Conservation (phyloP, 1,140 invertebrate species). For the Chlorops oryzae region DNA sequence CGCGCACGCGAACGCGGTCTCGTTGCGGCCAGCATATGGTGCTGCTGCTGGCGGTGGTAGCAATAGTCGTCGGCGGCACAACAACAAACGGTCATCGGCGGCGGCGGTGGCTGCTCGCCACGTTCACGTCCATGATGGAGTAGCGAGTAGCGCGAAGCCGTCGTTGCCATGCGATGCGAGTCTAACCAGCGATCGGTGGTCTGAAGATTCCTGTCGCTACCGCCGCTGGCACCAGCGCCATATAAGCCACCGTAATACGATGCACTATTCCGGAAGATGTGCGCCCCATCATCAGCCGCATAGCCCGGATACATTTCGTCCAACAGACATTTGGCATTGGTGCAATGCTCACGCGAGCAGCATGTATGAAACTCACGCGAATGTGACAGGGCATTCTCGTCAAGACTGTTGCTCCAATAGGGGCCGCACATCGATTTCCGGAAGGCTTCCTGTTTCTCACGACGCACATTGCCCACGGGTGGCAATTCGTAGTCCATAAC, state of each 20-base stretch:
- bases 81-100: constrained; percentile 30
- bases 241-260: constrained; percentile 18
- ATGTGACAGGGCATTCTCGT: constrained; percentile 26
- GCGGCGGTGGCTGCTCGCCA: constrained; percentile 16
- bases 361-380: constrained; percentile 24
- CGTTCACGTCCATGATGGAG: constrained; percentile 10
- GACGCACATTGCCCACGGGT: constrained; percentile 21
- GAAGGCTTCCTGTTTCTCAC: constrained; percentile 38
- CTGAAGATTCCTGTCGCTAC: constrained; percentile 39
- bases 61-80: constrained; percentile 42
- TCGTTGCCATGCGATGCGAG: constrained; percentile 27
- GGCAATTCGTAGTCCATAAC: constrained; percentile 45
- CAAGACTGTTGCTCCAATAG: constrained; percentile 37
- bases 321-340: constrained; percentile 39
- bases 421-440: constrained; percentile 19
- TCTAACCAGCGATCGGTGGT: constrained; percentile 22
- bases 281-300: constrained; percentile 2
- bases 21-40: constrained; percentile 12
- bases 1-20: constrained; percentile 11
- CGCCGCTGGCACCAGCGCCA: constrained; percentile 23
- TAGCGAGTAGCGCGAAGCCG: constrained; percentile 14
- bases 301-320: constrained; percentile 37
- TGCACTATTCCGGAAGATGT: constrained; percentile 9
- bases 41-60: constrained; percentile 32
- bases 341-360: constrained; percentile 41